phyloP scores from a whole-genome alignment of 1,140 invertebrate species.

The Chironomus tepperi region DNA sequence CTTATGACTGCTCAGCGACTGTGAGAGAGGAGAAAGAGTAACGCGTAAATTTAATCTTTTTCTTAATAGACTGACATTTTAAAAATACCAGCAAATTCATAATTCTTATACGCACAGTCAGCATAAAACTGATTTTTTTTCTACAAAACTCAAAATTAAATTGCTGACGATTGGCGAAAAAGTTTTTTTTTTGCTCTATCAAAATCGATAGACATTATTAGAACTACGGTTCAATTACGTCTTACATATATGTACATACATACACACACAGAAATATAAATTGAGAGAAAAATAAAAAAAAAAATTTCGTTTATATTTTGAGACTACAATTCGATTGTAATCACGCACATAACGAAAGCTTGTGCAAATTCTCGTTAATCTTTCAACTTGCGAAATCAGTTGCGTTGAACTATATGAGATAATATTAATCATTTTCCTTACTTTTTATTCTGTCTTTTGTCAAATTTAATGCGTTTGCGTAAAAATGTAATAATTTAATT shows the following conservation, averaged over 20 bases:
- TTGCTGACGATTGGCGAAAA: neutral
- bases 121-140: neutral
- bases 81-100: neutral
- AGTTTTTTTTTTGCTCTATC: neutral
- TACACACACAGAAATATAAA: too few relatives aligned
- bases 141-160: neutral
- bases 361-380: neutral
- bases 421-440: neutral
- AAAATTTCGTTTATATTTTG: neutral
- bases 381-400: neutral
- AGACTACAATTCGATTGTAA: conserved; percentile 1
- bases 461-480: too few relatives aligned
- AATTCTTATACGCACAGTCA: neutral
- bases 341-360: neutral
- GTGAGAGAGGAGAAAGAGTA: neutral
- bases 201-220: neutral
- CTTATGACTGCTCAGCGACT: neutral
- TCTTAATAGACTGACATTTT: conserved; percentile 9
- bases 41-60: neutral
- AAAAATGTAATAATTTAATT: too few relatives aligned
- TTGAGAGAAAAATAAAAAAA: too few relatives aligned
- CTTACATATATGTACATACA: neutral
- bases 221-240: neutral
- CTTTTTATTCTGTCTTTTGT: neutral
- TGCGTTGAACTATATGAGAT: neutral